A percentile compares a stretch with the other conserved stretches of the same genome.
Conservation (phyloP, 2,113 vertebrate genomes). For the Pseudopodoces humilis region DNA sequence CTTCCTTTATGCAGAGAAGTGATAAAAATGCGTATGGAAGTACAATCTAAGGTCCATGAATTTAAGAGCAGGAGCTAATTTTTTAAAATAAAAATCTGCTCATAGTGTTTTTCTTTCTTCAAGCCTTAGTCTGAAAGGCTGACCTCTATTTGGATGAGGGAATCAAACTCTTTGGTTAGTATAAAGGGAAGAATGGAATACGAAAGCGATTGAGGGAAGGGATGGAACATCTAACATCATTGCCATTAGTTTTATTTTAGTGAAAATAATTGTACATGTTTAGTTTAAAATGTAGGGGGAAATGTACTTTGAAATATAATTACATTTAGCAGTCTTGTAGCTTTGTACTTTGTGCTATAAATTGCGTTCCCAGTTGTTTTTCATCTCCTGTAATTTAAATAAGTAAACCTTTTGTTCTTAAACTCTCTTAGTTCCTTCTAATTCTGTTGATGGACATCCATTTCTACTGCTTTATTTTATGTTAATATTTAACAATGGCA, state of each 20-base stretch:
- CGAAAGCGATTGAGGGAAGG: constrained; percentile 36
- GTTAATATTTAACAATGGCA: constrained; percentile 82
- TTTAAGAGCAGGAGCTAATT: constrained; percentile 11
- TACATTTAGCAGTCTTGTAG: constrained; percentile 62
- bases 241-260: constrained; percentile 65
- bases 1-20: constrained; percentile 1
- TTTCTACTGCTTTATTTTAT: constrained; percentile 79
- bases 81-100: constrained; percentile 19
- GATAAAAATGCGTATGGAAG: constrained; percentile 22
- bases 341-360: constrained; percentile 71
- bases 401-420: constrained; percentile 82
- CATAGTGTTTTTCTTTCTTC: background rate
- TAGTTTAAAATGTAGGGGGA: constrained; percentile 49
- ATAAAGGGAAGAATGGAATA: constrained; percentile 37
- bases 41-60: background rate
- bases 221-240: constrained; percentile 43
- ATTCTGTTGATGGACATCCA: constrained; percentile 83
- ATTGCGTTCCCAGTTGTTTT: constrained; percentile 75
- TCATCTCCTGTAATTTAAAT: constrained; percentile 81
- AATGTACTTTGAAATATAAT: constrained; percentile 73
- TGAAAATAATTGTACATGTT: constrained; percentile 61
- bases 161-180: constrained; percentile 47
- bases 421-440: constrained; percentile 79
- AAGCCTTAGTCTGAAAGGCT: constrained; percentile 27
- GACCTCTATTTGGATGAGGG: background rate